Conservation (phyloP, 2,797 vertebrate genomes). For the Acanthornis magna region DNA sequence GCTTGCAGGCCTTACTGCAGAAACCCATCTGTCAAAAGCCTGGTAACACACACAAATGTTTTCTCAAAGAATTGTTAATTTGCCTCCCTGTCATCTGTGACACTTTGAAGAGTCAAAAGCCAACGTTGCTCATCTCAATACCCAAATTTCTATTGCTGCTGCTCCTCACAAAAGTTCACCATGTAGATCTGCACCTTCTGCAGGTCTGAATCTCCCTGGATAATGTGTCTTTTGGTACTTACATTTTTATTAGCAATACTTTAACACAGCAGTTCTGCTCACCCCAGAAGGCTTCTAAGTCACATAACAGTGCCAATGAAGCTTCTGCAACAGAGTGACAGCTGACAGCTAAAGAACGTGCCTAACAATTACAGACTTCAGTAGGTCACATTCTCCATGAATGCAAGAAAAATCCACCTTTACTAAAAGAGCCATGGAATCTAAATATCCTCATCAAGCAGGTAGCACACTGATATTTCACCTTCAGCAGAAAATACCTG, state of each 20-base stretch:
- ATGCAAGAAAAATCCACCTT: not conserved
- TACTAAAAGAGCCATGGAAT: not conserved
- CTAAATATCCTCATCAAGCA: not conserved
- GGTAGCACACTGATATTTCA: not conserved
- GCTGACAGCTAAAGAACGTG: not conserved
- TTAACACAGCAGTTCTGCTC: not conserved
- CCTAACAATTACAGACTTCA: not conserved
- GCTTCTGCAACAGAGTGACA: not conserved
- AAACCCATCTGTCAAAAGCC: constrained; percentile 1
- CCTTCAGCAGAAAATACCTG: not conserved
- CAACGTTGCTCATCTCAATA: accelerated
- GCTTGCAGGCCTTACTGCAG: not conserved
- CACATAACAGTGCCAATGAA: not conserved
- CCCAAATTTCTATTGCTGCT: not conserved
- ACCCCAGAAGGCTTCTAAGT: not conserved
- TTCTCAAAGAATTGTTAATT: constrained; percentile 12
- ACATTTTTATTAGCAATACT: not conserved
- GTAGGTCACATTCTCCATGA: not conserved
- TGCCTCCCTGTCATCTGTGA: not conserved
- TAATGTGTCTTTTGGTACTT: not conserved
- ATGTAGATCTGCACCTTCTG: not conserved
- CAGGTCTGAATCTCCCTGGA: not conserved
- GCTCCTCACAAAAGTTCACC: not conserved
- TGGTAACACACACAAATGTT: not conserved
- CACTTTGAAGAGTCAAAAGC: constrained; percentile 1